A percentile compares a stretch with the other conserved stretches of the same genome.
These are phyloP conservation scores for Drosophila pachea DNA, from an alignment of 1,140 invertebrate genomes.

Conservation along the genomic window DNA sequence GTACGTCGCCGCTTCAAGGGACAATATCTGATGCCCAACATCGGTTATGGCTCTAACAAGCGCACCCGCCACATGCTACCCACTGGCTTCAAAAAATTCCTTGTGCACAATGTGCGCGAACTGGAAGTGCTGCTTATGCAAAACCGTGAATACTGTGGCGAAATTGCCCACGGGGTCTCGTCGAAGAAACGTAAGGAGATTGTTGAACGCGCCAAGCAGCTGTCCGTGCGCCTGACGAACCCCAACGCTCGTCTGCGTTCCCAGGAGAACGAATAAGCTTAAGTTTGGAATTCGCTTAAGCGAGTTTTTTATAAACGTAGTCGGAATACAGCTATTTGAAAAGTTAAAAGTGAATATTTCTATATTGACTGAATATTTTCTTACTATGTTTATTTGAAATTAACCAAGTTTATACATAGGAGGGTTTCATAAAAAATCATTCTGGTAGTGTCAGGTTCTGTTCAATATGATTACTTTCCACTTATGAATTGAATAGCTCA, in stretches of 20 bases:
- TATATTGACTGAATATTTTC: no score
- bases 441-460: not conserved
- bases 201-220: conserved; percentile 96
- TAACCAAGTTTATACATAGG: conserved; percentile 10
- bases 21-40: conserved; percentile 98
- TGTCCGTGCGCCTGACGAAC: conserved; percentile 97
- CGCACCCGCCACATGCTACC: conserved; percentile 97
- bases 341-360: conserved; percentile 45
- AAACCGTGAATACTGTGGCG: conserved; percentile 97
- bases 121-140: conserved; percentile 99
- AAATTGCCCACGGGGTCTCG: conserved; percentile 97
- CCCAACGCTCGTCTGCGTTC: conserved; percentile 96
- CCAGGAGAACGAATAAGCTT: conserved; percentile 97
- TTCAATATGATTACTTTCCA: not conserved
- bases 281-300: conserved; percentile 56
- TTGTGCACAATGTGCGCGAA: conserved; percentile 85
- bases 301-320: conserved; percentile 59
- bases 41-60: conserved; percentile 98
- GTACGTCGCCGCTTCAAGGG: conserved; percentile 99
- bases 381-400: conserved; percentile 25
- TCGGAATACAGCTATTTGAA: conserved; percentile 64
- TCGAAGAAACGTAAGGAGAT: conserved; percentile 97
- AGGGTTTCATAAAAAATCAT: conserved; percentile 8
- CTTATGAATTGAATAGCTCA: not conserved
- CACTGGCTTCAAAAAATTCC: conserved; percentile 96